Evolutionary conservation across 2,113 vertebrate species (phyloP).

Genomic region (Copsychus sechellarum): DNA sequence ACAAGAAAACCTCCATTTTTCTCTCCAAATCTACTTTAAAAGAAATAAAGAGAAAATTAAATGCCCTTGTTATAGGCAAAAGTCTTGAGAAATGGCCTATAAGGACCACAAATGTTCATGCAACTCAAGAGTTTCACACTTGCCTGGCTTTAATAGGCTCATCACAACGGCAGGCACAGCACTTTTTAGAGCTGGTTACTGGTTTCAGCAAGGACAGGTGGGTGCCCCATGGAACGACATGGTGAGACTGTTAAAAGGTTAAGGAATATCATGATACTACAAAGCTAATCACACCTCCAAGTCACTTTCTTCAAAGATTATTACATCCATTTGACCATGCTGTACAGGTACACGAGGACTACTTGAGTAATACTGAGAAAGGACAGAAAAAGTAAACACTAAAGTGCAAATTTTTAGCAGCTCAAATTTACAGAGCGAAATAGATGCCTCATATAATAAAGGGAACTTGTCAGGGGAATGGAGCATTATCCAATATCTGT

Average conservation of each 20-base stretch:
- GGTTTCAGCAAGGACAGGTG: neutral
- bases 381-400: neutral
- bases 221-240: neutral
- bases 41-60: neutral
- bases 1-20: neutral
- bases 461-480: neutral
- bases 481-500: neutral
- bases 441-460: neutral
- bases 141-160: neutral
- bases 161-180: neutral
- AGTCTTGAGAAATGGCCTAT: neutral
- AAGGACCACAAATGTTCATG: neutral
- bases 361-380: neutral
- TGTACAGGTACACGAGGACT: neutral
- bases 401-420: neutral
- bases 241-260: rapidly evolving
- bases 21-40: neutral
- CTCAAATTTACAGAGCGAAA: neutral
- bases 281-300: neutral
- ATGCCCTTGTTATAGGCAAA: neutral
- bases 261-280: rapidly evolving
- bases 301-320: neutral
- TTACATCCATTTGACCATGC: neutral
- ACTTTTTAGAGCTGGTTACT: neutral
- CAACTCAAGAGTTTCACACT: neutral